A percentile compares a stretch with the other conserved stretches of the same genome.
These are phyloP conservation scores for Apis laboriosa DNA, from an alignment of 1,140 invertebrate genomes.

Conservation along the genomic window DNA sequence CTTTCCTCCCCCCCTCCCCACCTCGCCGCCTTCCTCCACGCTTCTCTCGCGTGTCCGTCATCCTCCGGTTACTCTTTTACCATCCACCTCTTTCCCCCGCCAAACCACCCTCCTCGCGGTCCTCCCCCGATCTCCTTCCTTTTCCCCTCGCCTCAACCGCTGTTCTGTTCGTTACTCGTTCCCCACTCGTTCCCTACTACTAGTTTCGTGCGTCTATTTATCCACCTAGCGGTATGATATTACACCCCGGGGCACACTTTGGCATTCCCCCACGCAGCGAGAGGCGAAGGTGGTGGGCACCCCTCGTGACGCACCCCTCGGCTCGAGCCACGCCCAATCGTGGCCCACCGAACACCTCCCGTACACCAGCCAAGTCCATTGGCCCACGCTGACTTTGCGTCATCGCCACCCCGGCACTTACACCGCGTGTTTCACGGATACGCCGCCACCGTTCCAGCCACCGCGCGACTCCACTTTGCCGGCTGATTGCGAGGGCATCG, in stretches of 20 bases:
- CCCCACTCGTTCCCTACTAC: conserved; percentile 42
- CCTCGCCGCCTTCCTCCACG: not conserved
- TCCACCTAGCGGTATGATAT: conserved; percentile 80
- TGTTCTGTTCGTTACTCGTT: conserved; percentile 37
- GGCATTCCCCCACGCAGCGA: conserved; percentile 53
- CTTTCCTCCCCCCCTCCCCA: not conserved
- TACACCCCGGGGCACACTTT: conserved; percentile 78
- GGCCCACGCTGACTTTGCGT: conserved; percentile 77
- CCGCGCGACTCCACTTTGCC: conserved; percentile 43
- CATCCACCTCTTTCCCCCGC: not conserved
- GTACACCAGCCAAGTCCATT: conserved; percentile 74
- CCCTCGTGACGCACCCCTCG: conserved; percentile 42
- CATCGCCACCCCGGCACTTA: conserved; percentile 68
- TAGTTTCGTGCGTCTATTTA: conserved; percentile 78
- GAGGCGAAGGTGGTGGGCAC: not conserved
- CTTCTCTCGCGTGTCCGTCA: conserved; percentile 38
- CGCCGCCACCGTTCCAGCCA: conserved; percentile 20
- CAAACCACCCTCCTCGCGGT: not conserved
- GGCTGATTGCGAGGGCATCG: conserved; percentile 51
- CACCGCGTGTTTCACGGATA: conserved; percentile 68
- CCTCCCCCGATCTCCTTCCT: not conserved
- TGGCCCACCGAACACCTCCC: conserved; percentile 68
- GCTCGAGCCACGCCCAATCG: conserved; percentile 72
- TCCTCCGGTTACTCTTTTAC: conserved; percentile 48
- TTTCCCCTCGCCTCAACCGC: not conserved